Base-by-base conservation (phyloP, 2,888 invertebrate species). In the Aspidapion aeneum region DNA sequence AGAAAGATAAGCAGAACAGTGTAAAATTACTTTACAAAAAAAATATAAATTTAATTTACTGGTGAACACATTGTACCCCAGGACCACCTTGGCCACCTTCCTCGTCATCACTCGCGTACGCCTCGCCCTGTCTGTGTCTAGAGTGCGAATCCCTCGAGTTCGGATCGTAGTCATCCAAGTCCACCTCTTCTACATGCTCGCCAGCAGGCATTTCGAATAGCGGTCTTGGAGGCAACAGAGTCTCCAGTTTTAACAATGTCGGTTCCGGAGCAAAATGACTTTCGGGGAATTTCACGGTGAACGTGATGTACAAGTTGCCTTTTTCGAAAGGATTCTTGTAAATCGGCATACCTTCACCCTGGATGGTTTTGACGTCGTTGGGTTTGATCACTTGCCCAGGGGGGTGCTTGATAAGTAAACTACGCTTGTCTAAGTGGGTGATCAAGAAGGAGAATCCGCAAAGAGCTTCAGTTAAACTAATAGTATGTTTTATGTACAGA, bases 301-400 rank as follows among this genome's bases (percentile, higher is more conserved):
- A 96, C 72, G 91, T 90, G 62, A 97, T 86, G 75, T 90, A 90
- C 58, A 98, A 82, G 79, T 94, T 90, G 60, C 97, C 97, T 77
- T 88, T 90, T 73, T 93, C 91, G 77, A 91, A 90, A 3, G 94
- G 93, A 79, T 90, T 91, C 76, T 90, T 90, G 73, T 87, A 87
- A 49, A 87, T 83, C 1, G 97, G 97, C 96, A 97, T 97, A 19
- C 97, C 97, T 80, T 96, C 94, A 2, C 90, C 90, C 66, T 83
- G 82, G 62, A 97, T 87, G 66, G 89, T 87, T 78, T 91, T 92
- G 1, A 91, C 80, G 74, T 86, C 86, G 77, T 92, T 93, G 60
- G 94, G 94, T 74, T 90, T 89, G 67, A 97, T 87, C 18, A 96
- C 89, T 71, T 90, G 87, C 17, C 96, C 96, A 2, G 92, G 86